A percentile compares a stretch with the other conserved stretches of the same genome.
Conservation (phyloP, 1,140 invertebrate genomes). For the Drosophila ambigua region DNA sequence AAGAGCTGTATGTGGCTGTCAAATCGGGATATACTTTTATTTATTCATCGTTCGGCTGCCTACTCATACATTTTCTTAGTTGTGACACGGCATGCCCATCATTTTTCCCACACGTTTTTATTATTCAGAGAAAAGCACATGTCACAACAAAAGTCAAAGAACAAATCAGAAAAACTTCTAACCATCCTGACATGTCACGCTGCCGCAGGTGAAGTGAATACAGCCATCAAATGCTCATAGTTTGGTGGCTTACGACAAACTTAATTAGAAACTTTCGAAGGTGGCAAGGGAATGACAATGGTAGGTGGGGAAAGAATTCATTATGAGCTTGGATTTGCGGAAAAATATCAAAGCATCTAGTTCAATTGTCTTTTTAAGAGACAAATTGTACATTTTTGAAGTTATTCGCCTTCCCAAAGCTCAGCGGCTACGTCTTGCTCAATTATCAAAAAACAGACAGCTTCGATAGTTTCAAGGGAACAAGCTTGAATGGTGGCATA, state of each 20-base stretch:
- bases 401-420: too few relatives aligned
- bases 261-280: slow-evolving; percentile 10
- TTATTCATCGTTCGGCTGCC: slow-evolving; percentile 67
- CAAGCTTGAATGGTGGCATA: too few relatives aligned
- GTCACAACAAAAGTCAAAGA: slow-evolving; percentile 41
- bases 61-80: slow-evolving; percentile 44
- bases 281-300: slow-evolving; percentile 40
- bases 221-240: slow-evolving; percentile 13
- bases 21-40: slow-evolving; percentile 63
- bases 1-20: slow-evolving; percentile 54
- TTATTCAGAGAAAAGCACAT: slow-evolving; percentile 44
- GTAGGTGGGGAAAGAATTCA: background rate
- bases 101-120: slow-evolving; percentile 53
- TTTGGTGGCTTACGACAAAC: slow-evolving; percentile 27
- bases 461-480: too few relatives aligned
- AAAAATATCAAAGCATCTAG: too few relatives aligned
- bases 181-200: slow-evolving; percentile 54
- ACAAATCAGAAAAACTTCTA: slow-evolving; percentile 42
- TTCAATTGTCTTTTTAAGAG: too few relatives aligned
- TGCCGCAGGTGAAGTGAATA: slow-evolving; percentile 31
- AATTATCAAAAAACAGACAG: too few relatives aligned
- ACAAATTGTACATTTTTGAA: too few relatives aligned
- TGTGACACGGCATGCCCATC: slow-evolving; percentile 61
- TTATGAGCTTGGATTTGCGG: background rate
- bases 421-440: too few relatives aligned